Evolutionary conservation across 1,140 invertebrate genomes (phyloP), one percentile per base, ranked within the genome.

Genomic region (Helicoverpa zea): DNA sequence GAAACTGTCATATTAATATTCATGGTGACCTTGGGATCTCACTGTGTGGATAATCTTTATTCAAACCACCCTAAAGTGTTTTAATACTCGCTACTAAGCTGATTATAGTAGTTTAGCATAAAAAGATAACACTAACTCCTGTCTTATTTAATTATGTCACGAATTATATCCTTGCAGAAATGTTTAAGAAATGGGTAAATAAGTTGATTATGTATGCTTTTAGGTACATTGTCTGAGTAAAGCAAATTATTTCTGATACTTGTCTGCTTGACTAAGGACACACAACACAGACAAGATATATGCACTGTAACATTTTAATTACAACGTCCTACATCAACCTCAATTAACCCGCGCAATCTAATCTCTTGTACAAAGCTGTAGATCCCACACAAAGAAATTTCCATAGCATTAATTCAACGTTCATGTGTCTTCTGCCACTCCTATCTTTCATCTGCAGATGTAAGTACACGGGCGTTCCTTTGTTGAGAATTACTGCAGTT

Each of bases 1-100:
- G 75, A 66, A 77, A 66, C 61, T 43, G 75, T 66, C 51, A 66
- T 66, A 66, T 77, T 54, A 77, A 66, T 77, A 77, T 77, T 66
- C 61, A 77, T 77, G 61, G 51, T 77, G 75, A 52, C 75, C 61
- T 77, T 77, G 61, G 29, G 11, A 54, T 49, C 49, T 77, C 66
- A 29, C 75, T 54, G 61, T 64, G 75, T 64, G 51, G 49, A 77
- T 30, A 66, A 63, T 51, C 58, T 76, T 63, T 76, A 63, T 49
- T 30, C 73, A 61, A 63, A 76, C 35, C 35, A 47, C 58, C 58
- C 58, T 18, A 64, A 64, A 77, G 49, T 66, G 61, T 77, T 77
- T 66, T 66, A 66, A 66, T 66, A n/a, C n/a, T 51, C 11, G 10
- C 30, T 13, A 5, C 16, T 29, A 61, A 61, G 58, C 56, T 18